These are phyloP conservation scores for Nettapus auritus DNA, from an alignment of 2,113 vertebrate genomes.

Conservation along the genomic window DNA sequence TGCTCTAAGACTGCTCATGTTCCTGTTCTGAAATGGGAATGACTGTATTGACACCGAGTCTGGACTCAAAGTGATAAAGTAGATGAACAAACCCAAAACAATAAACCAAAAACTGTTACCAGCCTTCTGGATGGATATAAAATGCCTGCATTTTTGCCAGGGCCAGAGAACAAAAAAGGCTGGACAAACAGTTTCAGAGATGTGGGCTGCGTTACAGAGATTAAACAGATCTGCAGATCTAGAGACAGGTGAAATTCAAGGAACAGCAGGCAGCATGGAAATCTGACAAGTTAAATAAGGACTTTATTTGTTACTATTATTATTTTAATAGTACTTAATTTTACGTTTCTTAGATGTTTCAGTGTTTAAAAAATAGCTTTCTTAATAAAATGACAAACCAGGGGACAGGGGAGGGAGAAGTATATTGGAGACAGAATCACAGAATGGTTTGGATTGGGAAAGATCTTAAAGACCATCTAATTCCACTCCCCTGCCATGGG, in stretches of 20 bases:
- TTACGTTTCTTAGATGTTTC: background rate
- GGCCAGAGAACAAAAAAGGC: background rate
- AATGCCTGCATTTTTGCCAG: background rate
- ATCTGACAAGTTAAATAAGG: background rate
- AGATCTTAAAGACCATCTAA: no score
- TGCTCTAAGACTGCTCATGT: background rate
- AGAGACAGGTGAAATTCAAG: background rate
- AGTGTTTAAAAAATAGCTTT: background rate
- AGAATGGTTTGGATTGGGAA: no score
- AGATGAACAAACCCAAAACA: background rate
- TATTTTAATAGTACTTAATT: background rate
- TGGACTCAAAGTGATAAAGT: background rate
- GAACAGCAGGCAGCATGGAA: background rate
- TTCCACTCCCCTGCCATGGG: no score
- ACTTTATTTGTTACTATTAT: no score
- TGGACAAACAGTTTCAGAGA: background rate
- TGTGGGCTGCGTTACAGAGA: background rate
- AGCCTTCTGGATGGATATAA: background rate
- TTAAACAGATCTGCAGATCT: background rate
- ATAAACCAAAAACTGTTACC: background rate
- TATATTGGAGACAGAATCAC: background rate
- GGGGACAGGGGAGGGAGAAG: background rate
- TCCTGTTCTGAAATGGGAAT: background rate
- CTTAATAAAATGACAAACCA: background rate
- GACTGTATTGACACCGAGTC: background rate